Percentiles rank a stretch among this genome's conserved stretches.
phyloP scores from a whole-genome alignment of 2,797 vertebrate genomes.

The Erethizon dorsatum region DNA sequence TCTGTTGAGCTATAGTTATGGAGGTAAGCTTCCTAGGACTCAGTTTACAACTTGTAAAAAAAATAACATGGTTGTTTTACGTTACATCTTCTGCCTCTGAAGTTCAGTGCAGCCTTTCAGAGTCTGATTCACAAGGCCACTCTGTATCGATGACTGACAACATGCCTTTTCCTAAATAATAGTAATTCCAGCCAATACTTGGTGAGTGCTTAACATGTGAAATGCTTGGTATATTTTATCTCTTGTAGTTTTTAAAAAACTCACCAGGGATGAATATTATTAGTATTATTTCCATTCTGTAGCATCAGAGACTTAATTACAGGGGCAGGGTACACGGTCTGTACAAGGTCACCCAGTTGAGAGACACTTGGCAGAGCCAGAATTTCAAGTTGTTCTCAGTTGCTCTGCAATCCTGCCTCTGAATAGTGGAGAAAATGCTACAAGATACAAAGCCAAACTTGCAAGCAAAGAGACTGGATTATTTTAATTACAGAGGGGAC shows the following conservation, averaged over 20 bases:
- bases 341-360: no score
- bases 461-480: not conserved
- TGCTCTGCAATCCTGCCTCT: not conserved
- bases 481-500: not conserved
- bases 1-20: not conserved
- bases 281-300: not conserved
- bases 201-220: not conserved
- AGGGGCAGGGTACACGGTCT: not conserved
- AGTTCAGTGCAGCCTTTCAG: not conserved
- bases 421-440: not conserved
- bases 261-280: not conserved
- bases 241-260: not conserved
- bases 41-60: not conserved
- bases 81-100: not conserved
- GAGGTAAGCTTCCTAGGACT: constrained; percentile 18
- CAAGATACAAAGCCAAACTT: not conserved
- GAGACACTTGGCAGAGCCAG: not conserved
- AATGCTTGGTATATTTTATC: not conserved
- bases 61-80: not conserved
- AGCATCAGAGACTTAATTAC: not conserved
- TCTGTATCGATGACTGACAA: not conserved
- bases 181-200: not conserved
- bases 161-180: not conserved
- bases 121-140: not conserved
- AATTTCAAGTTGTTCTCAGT: not conserved